Evolutionary conservation across 2,113 vertebrate species (phyloP), one percentile per base, ranked within the genome.

Genomic region (Ictalurus furcatus): DNA sequence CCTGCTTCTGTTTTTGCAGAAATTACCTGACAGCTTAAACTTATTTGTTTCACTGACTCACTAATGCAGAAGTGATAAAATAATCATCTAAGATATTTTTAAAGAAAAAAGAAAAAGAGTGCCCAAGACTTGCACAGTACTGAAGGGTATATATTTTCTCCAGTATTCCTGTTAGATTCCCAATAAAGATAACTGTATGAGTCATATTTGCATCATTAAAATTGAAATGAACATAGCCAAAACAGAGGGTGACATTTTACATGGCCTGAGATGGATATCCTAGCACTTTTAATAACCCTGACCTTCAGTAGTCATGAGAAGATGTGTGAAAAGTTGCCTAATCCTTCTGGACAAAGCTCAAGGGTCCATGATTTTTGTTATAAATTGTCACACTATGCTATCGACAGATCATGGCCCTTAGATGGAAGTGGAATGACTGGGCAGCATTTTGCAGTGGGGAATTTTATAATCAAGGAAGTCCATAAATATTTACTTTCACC

Each of bases 281-380:
- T 76, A 34, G 21, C 44, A 79, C 48, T 58, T 21, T 54, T 88
- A 85, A 88, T 87, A 91, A 86, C 34, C 88, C 89, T 92, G 54
- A 89, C 89, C 89, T 93, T 87, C 85, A 93, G 86, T 48, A 48
- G 30, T 74, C 82, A 88, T 76, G 78, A 85, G 85, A 80, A 84
- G 86, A 63, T 90, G 87, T 59, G 59, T 80, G 84, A 89, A 83
- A 91, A 89, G 87, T 85, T 92, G 34, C 63, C 54, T 52, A 89
- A 81, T 80, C 81, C 84, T 91, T 83, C 76, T 61, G 28, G 74
- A 88, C 86, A 81, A 13, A 6, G 37, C 34, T 87, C 92, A 93
- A 89, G 82, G 92, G 93, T 63, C 84, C 8, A 30, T 25, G 1
- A 58, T 89, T 85, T 85, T 87, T 87, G 73, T 85, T 92, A 87